Base-by-base conservation (phyloP, 2,888 invertebrate genomes). In the Cataglyphis albicans region DNA sequence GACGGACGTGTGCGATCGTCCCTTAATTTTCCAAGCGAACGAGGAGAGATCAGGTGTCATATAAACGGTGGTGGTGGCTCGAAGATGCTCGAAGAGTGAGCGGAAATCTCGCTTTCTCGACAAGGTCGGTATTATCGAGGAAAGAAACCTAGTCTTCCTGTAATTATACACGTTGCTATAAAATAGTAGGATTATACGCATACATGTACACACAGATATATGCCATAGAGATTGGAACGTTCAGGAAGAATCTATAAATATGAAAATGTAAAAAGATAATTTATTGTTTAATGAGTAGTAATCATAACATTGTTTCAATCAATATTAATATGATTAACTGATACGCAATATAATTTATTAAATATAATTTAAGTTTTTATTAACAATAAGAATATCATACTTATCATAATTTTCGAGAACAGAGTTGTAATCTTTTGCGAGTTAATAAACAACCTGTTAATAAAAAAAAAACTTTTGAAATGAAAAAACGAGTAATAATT, bases 11-110 rank as follows among this genome's bases (percentile, higher is more conserved):
- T 32, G 75, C 32, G 59, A 59, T 32, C 57, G 21, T 70, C 4
- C 44, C 41, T 59, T 61, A 18, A 32, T 25, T 35, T 21, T 5
- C 57, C 41, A 6, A 78, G 32, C 41, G 21, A 70, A 12, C 18
- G 29, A 38, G 29, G 55, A 2, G 7, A n/a, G 35, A 78, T 35
- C 76, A 44, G n/a, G 59, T 52, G 59, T 52, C 55, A 35, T 61
- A 21, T 44, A 29, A 25, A 41, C 52, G 63, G 70, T 67, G 6
- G 67, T 83, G 87, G 74, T 63, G 61, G 29, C n/a, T 74, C 70
- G 75, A 85, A 74, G 59, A 88, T 90, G 88, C 72, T 61, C 68
- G 48, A 55, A 64, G 86, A 84, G 61, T 90, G 89, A 89, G 84
- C 67, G 29, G 80, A 57, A 65, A 57, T 32, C 18, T 25, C 35